phyloP scores from a whole-genome alignment of 1,140 invertebrate species.

The Cherax quadricarinatus region DNA sequence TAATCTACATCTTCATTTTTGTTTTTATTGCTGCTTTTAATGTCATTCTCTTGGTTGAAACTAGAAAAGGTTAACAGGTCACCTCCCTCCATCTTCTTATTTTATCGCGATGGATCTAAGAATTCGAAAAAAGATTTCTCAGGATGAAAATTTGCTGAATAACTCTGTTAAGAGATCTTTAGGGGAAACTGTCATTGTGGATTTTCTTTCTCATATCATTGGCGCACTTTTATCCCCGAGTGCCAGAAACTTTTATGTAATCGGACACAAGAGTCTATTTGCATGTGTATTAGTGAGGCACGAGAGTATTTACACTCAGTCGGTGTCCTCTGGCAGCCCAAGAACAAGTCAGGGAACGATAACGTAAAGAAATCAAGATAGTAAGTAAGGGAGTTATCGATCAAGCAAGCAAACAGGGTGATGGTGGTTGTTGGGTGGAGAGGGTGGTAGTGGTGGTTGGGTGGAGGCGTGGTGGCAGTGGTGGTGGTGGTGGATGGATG shows the following conservation, averaged over 20 bases:
- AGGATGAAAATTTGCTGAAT: background rate
- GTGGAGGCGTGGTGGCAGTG: too few species aligned
- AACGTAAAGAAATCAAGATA: background rate
- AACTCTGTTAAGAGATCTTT: background rate
- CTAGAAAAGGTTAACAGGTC: too few species aligned
- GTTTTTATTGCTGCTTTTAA: too few species aligned
- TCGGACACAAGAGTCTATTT: slow-evolving; percentile 26
- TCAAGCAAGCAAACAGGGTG: background rate
- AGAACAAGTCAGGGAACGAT: background rate
- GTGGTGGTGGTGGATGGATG: too few species aligned
- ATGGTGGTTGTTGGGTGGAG: background rate
- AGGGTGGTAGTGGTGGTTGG: too few species aligned
- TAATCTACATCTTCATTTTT: too few species aligned
- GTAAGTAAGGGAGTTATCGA: background rate
- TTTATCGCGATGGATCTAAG: too few species aligned
- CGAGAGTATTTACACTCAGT: slow-evolving; percentile 2
- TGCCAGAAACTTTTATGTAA: background rate
- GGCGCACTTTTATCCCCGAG: background rate
- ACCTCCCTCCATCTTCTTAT: too few species aligned
- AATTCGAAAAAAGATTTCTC: too few species aligned
- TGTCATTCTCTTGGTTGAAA: too few species aligned
- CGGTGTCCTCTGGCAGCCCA: background rate
- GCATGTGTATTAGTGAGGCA: background rate
- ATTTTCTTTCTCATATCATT: slow-evolving; percentile 36
- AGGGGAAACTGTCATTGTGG: background rate